Evolutionary conservation across 2,888 invertebrate species (phyloP).

Genomic region (Capitulum mitella): DNA sequence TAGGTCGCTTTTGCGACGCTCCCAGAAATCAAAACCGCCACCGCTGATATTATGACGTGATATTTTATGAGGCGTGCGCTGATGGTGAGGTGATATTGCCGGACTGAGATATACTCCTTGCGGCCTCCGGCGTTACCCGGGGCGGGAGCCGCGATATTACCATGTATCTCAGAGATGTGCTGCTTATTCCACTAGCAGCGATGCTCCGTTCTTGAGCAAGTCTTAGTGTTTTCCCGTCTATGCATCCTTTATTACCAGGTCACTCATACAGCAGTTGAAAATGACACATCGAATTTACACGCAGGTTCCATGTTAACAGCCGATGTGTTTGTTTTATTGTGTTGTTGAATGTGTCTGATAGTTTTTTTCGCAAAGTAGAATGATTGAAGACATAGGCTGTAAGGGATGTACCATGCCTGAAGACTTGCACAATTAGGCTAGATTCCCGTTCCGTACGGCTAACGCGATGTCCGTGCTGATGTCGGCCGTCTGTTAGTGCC

Average conservation of each 20-base stretch:
- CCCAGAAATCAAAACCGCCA: slow-evolving; percentile 15
- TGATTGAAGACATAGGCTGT: slow-evolving; percentile 17
- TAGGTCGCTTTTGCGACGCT: not conserved
- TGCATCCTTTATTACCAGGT: not conserved
- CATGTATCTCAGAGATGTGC: slow-evolving; percentile 22
- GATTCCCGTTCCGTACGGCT: not conserved
- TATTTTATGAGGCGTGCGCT: not conserved
- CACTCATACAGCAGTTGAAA: not conserved
- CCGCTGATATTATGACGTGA: slow-evolving; percentile 18
- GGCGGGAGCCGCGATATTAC: not conserved
- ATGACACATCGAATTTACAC: not conserved
- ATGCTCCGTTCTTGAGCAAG: too few relatives aligned
- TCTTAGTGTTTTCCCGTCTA: too few relatives aligned
- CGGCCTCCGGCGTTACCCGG: not conserved
- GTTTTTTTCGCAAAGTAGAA: not conserved
- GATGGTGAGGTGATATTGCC: not conserved
- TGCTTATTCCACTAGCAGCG: not conserved
- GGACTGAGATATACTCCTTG: not conserved
- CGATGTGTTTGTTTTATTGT: not conserved
- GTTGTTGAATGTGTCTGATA: not conserved
- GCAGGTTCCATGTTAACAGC: not conserved
- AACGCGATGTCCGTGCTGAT: too few relatives aligned
- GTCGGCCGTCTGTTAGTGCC: too few relatives aligned
- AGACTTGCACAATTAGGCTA: slow-evolving; percentile 2
- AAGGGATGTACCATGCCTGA: not conserved